Evolutionary conservation across 2,113 vertebrate species (phyloP), one percentile per base, ranked within the genome.

Genomic region (Spheniscus mendiculus): DNA sequence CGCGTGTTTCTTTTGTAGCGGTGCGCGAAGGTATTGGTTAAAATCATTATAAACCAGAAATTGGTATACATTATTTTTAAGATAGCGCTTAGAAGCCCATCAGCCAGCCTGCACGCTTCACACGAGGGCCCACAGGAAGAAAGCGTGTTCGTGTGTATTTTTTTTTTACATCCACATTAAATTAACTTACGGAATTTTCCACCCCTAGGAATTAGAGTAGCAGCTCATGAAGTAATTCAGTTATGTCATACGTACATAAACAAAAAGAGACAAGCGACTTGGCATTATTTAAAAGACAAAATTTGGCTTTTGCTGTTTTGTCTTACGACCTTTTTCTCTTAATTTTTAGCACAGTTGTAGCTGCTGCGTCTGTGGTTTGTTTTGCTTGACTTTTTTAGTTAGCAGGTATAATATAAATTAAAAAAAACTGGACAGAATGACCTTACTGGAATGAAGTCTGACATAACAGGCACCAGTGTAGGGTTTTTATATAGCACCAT

Each of bases 171-270:
- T 98, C 96, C 94, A 94, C 97, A 89, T 97, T 96, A 96, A 96
- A 98, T 98, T 96, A 97, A 97, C 92, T 92, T 94, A 96, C 85
- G 97, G 98, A 97, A 98, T 98, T 98, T 98, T 98, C 97, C 97
- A 96, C 97, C 96, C 95, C 74, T 81, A 93, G 96, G 96, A 98
- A 97, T 97, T 96, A 87, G 93, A 97, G 96, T 95, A 97, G 96
- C 97, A 97, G 96, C 92, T 97, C 94, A 80, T 98, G 97, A 98
- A 98, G 97, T 97, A 96, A 98, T 96, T 96, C 82, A 10, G 93
- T 97, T 97, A 93, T 96, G 97, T 97, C 96, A 97, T 95, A 94
- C 62, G 74, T 90, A 95, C 85, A 96, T 89, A 97, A 97, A 97
- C 96, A 96, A 96, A 95, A 89, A 84, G 90, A 87, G 77, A 62